phyloP scores from a whole-genome alignment of 2,888 invertebrate genomes.

The Lasioglossum malachurum region DNA sequence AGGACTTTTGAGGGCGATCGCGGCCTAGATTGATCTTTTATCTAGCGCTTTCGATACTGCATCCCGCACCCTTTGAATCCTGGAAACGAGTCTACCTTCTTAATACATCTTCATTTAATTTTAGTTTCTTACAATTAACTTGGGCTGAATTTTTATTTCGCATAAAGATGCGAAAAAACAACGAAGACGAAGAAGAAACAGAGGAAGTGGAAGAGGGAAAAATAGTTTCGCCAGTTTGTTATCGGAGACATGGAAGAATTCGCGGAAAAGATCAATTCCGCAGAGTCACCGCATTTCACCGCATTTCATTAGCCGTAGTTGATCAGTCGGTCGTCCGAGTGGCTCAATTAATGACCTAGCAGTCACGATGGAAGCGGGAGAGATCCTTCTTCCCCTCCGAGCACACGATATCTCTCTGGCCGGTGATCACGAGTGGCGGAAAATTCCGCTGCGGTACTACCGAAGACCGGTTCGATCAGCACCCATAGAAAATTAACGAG shows the following conservation, averaged over 20 bases:
- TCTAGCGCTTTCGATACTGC: too few relatives aligned
- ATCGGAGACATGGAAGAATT: not conserved
- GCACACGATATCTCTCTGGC: not conserved
- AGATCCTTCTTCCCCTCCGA: not conserved
- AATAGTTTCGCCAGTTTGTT: not conserved
- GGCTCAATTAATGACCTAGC: not conserved
- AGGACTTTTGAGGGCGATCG: too few relatives aligned
- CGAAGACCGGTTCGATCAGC: slow-evolving; percentile 33
- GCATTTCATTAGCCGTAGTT: not conserved
- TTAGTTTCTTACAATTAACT: too few relatives aligned
- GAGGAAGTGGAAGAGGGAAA: not conserved
- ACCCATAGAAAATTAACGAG: slow-evolving; percentile 26
- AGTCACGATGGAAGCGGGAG: not conserved
- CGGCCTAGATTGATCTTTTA: too few relatives aligned
- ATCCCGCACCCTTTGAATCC: too few relatives aligned
- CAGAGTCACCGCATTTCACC: not conserved
- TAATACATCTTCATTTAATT: too few relatives aligned
- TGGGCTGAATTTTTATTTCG: not conserved
- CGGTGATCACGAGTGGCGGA: not conserved
- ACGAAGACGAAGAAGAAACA: not conserved
- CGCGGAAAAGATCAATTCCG: not conserved
- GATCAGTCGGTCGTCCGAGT: not conserved
- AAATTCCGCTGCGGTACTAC: slow-evolving; percentile 27
- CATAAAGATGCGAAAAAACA: not conserved
- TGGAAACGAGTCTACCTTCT: too few relatives aligned